phyloP scores from a whole-genome alignment of 2,113 vertebrate genomes.

The Brienomyrus brachyistius region DNA sequence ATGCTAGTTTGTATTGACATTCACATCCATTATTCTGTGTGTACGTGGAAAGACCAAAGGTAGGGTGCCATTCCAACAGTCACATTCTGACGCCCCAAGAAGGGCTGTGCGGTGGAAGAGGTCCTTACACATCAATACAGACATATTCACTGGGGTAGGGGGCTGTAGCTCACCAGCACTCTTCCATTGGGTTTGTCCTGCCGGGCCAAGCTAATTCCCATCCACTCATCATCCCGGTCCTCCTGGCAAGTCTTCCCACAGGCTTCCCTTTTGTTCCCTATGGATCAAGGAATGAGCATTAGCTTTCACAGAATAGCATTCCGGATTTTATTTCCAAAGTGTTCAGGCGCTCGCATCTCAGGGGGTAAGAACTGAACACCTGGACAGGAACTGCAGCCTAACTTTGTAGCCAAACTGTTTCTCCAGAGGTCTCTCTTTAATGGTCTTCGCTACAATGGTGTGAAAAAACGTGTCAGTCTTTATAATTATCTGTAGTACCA shows the following conservation, averaged over 20 bases:
- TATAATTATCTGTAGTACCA: background rate
- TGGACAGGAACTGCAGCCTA: background rate
- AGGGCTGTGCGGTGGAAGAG: background rate
- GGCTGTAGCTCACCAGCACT: constrained; percentile 74
- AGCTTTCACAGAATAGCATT: background rate
- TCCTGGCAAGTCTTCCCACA: constrained; percentile 95
- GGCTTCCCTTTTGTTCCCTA: constrained; percentile 72
- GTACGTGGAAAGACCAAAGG: background rate
- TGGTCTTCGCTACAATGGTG: background rate
- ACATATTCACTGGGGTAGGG: background rate
- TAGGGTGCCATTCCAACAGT: background rate
- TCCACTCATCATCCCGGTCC: constrained; percentile 91
- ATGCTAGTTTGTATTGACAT: background rate
- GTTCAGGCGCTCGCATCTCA: background rate
- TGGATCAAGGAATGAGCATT: background rate
- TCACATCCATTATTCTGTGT: background rate
- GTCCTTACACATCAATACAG: background rate
- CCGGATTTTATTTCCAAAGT: background rate
- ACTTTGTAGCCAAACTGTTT: background rate
- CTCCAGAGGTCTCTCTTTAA: background rate
- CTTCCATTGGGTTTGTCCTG: constrained; percentile 76
- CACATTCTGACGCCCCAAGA: background rate
- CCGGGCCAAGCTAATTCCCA: constrained; percentile 91
- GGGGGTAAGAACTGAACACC: background rate
- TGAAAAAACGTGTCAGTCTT: background rate